phyloP scores from a whole-genome alignment of 2,797 vertebrate genomes.

The Sebastes elongatus region DNA sequence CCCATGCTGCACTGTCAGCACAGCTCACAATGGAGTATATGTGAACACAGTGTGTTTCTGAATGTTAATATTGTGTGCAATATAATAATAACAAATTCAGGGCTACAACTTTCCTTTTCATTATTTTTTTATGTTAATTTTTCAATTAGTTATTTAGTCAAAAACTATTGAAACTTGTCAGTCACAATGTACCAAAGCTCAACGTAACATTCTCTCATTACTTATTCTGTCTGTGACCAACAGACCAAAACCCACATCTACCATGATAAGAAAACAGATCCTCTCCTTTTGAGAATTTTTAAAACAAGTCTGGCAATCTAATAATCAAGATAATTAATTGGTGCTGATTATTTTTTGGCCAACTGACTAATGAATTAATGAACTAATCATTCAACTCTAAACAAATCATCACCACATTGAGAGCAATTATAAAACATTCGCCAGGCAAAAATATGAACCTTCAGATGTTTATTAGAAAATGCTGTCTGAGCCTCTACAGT shows the following conservation, averaged over 20 bases:
- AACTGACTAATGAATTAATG: neutral
- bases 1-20: neutral
- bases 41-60: neutral
- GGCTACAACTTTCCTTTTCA: neutral
- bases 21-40: neutral
- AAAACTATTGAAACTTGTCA: neutral
- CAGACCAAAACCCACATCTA: neutral
- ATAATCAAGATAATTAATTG: neutral
- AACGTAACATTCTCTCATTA: neutral
- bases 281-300: neutral
- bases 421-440: neutral
- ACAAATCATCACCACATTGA: neutral
- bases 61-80: neutral
- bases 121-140: neutral
- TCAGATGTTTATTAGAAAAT: neutral
- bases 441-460: neutral
- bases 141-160: neutral
- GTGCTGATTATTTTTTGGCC: neutral
- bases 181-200: neutral
- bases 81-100: neutral
- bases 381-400: neutral
- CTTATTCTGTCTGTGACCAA: neutral
- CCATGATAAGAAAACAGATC: neutral
- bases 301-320: neutral
- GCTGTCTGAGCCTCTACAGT: neutral